Conservation (phyloP, 1,140 invertebrate genomes). For the Neodiprion lecontei region DNA sequence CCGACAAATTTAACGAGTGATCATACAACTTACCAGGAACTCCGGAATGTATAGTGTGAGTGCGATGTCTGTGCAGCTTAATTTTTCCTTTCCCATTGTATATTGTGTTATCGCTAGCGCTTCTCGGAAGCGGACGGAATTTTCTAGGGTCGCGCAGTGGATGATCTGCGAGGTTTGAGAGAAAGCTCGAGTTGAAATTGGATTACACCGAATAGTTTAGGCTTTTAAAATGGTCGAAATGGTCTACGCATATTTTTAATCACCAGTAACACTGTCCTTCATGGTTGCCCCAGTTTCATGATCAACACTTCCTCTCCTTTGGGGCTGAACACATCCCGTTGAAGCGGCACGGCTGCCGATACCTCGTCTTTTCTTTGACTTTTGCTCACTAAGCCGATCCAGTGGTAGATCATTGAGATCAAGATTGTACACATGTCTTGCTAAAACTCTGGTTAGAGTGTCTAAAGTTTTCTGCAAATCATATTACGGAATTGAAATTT, state of each 20-base stretch:
- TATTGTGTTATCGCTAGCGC: slow-evolving; percentile 56
- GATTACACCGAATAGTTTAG: neutral
- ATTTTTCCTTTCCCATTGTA: slow-evolving; percentile 51
- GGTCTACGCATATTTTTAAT: slow-evolving; percentile 9
- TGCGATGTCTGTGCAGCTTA: slow-evolving; percentile 47
- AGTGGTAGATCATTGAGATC: slow-evolving; percentile 90
- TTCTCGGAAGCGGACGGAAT: slow-evolving; percentile 51
- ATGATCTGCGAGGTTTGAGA: slow-evolving; percentile 45
- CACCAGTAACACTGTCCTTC: slow-evolving; percentile 52
- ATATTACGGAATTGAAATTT: slow-evolving; percentile 28
- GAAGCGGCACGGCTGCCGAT: slow-evolving; percentile 59
- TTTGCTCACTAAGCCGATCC: slow-evolving; percentile 84
- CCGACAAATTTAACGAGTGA: neutral
- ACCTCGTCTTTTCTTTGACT: slow-evolving; percentile 72
- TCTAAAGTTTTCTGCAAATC: slow-evolving; percentile 90
- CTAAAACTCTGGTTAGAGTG: slow-evolving; percentile 90
- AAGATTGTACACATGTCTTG: slow-evolving; percentile 90
- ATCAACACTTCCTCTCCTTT: slow-evolving; percentile 50
- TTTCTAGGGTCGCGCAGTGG: slow-evolving; percentile 51
- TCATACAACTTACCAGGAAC: slow-evolving; percentile 49
- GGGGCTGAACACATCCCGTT: slow-evolving; percentile 55
- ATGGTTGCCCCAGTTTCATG: slow-evolving; percentile 48
- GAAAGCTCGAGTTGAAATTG: neutral
- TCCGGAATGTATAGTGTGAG: slow-evolving; percentile 43
- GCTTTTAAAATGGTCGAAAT: slow-evolving; percentile 23